Evolutionary conservation across 2,113 vertebrate genomes (phyloP), one percentile per base, ranked within the genome.

Genomic region (Ibidorhyncha struthersii): DNA sequence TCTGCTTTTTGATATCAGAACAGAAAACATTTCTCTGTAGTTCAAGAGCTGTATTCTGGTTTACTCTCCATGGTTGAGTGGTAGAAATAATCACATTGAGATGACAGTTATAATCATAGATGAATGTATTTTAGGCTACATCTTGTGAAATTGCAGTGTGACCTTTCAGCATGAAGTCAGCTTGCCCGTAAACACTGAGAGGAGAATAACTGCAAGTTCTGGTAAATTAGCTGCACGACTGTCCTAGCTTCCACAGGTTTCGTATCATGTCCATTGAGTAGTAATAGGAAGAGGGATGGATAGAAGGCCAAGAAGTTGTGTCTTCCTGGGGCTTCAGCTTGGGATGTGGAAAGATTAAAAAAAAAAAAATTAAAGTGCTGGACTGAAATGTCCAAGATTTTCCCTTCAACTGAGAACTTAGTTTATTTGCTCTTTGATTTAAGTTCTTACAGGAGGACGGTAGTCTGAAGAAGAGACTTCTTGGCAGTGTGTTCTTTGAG

Each of bases 211-310:
- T 63, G n/a, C n/a, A 23, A 1, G 50, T 89, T 40, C 17, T 85
- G 50, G 27, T 84, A 45, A 56, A 56, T 81, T 1, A 61, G 17
- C 59, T 66, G 65, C 8, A n/a, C 3, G 5, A 20, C 30, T 86
- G 10, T 69, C 8, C 0, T 47, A 19, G 12, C 29, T 76, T 86
- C 49, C 15, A 14, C 17, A 47, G 43, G 2, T 71, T 32, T 36
- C 1, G 1, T 82, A 7, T 30, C 3, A 3, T 1, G 0, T 62
- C 49, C 13, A 3, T 34, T 29, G 32, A 29, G 10, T 63, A 27
- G 38, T 15, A 25, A 20, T 11, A 45, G 61, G 74, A 74, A 72
- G 34, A 65, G 23, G 29, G 6, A 6, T 45, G 5, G 3, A 5
- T 15, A 25, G 26, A 71, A 62, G 38, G 30, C 36, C 17, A 45